Base-by-base conservation (phyloP, 2,113 vertebrate genomes). In the Labeo catla region DNA sequence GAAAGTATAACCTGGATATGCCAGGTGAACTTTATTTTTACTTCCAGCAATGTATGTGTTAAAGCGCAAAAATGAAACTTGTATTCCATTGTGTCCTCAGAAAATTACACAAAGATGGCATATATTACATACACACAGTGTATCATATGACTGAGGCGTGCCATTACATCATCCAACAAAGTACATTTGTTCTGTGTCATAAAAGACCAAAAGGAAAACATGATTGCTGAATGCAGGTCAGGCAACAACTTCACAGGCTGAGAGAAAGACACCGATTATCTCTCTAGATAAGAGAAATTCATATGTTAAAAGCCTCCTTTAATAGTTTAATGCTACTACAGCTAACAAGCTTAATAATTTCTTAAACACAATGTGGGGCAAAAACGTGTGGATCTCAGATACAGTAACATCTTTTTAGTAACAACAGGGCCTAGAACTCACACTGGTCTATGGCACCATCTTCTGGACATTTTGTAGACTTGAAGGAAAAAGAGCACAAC, bases 401-500 rank as follows among this genome's bases (percentile, higher is more conserved):
- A n/a, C 19, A 9, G 57, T 9, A 8, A 28, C 21, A 50, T 76
- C 45, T 77, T 2, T 77, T 77, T 54, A 16, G 49, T 19, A 77
- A 36, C 7, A 54, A 28, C 12, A 57, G 73, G 45, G 21, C 10
- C n/a, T 11, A 50, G 6, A 23, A 28, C 72, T 74, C 77, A n/a
- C 10, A 15, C 11, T 84, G 78, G 36, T 8, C 34, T 15, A 74
- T n/a, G 52, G 78, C 66, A n/a, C 68, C 65, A 81, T 50, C 85
- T 63, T 50, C 66, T 74, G 85, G 85, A 70, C 65, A 81, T 12
- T 23, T 4, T 81, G 34, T 9, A 19, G 47, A 72, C 23, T 21
- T 34, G 57, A 80, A 61, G 10, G 23, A 70, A 36, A 68, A 36
- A 61, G 57, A 61, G n/a, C 6, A 61, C 0, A 54, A 6, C 13